Evolutionary conservation across 2,888 invertebrate species (phyloP).

Genomic region (Rapana venosa): DNA sequence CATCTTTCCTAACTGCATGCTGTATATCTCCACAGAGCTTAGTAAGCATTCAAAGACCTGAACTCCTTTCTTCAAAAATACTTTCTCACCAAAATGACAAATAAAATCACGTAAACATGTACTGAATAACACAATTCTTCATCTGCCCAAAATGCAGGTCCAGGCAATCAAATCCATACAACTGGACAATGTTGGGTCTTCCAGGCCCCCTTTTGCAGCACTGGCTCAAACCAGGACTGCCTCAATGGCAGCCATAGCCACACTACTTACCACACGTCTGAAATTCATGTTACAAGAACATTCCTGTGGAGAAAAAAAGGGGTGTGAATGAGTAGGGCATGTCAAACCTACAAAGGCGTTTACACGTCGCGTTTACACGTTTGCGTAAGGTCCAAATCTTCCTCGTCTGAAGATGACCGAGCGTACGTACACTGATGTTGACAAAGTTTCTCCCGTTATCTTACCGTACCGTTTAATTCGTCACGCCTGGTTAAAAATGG

Average conservation of each 20-base stretch:
- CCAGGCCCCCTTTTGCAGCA: not conserved
- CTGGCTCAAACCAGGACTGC: not conserved
- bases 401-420: conserved; percentile 10
- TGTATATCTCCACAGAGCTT: no score
- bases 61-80: no score
- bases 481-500: conserved; percentile 9
- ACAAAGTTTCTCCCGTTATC: conserved; percentile 10
- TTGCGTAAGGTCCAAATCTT: not conserved
- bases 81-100: no score
- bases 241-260: not conserved
- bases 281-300: not conserved
- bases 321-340: not conserved
- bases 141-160: no score
- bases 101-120: no score
- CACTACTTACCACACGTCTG: conserved; percentile 12
- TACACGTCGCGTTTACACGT: conserved; percentile 6
- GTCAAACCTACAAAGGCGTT: conserved; percentile 21
- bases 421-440: not conserved
- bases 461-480: conserved; percentile 15
- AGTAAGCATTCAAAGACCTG: no score
- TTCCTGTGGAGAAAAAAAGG: conserved; percentile 5
- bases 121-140: no score
- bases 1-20: no score
- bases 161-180: not conserved
- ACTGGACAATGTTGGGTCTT: not conserved